phyloP scores from a whole-genome alignment of 2,888 invertebrate genomes.

The Germaria angustata region DNA sequence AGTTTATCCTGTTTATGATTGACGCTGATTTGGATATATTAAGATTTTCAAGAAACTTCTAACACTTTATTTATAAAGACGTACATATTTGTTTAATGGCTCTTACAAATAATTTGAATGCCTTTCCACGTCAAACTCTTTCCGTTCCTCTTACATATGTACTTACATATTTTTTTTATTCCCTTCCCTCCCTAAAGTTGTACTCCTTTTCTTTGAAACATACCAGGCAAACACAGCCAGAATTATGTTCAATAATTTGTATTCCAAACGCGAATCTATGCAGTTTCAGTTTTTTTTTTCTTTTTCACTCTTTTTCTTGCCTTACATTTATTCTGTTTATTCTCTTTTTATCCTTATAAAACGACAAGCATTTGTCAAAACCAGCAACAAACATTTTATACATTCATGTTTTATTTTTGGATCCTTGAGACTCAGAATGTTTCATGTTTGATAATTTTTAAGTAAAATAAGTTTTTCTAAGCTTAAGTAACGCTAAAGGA shows the following conservation, averaged over 20 bases:
- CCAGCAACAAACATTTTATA: conserved; percentile 53
- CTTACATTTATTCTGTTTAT: conserved; percentile 14
- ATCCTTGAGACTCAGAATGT: conserved; percentile 14
- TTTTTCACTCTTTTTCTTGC: neutral
- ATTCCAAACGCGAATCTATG: conserved; percentile 59
- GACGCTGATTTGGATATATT: no score
- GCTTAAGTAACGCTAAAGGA: neutral
- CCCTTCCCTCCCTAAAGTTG: conserved; percentile 6
- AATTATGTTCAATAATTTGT: conserved; percentile 56
- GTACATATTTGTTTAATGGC: conserved; percentile 27
- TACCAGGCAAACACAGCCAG: conserved; percentile 6
- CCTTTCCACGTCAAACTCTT: conserved; percentile 19
- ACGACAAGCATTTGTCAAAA: conserved; percentile 64
- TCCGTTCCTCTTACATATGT: neutral
- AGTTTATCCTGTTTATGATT: no score
- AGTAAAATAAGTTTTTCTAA: neutral
- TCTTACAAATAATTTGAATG: conserved; percentile 27
- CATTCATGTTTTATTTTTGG: conserved; percentile 28
- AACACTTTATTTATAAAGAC: neutral
- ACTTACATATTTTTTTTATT: neutral
- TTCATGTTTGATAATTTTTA: conserved; percentile 19
- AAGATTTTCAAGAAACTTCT: neutral
- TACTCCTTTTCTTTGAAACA: neutral
- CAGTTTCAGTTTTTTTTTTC: conserved; percentile 23
- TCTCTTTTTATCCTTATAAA: conserved; percentile 51